Evolutionary conservation across 2,888 invertebrate species (phyloP), one percentile per base, ranked within the genome.

Genomic region (Corbicula japonica): DNA sequence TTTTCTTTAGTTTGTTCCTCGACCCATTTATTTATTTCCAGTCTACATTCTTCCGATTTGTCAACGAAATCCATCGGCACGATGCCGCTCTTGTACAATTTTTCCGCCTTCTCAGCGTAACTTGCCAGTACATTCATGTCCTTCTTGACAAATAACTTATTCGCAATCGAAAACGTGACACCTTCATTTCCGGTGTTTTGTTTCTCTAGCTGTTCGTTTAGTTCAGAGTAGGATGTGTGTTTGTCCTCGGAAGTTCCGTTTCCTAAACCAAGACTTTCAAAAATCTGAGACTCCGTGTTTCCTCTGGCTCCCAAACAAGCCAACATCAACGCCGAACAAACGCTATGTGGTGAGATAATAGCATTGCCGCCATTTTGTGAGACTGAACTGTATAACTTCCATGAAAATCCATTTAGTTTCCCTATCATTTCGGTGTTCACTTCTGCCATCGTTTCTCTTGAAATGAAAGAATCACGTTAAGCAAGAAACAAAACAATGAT

Each of bases 21-120:
- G 46, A 97, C 97, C 97, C 98, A 98, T 41, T 93, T 86, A 91
- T 99, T 99, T 58, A 99, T 97, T 5, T 58, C 65, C 15, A 34
- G 15, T 54, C 89, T 73, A 23, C 94, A 91, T 0, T 94, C 95
- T 0, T 88, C 89, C 0, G 90, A 38, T 32, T 90, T 76, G 2
- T 61, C 50, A 1, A n/a, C 80, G 83, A 92, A 93, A 60, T 92
- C 89, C 56, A 91, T 89, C 86, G 84, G 94, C 84, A 86, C 86
- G n/a, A 88, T 68, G 28, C 88, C 86, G n/a, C 84, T 83, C 3
- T 44, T 70, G 52, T 86, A 85, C 38, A 68, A 78, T 18, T 68
- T 48, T 10, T 34, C 10, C 3, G 84, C 58, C n/a, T 79, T 52
- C 10, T 65, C 48, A 21, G 41, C 66, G 48, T 71, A 87, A 1